Percentiles rank a stretch among this genome's conserved stretches.
Conservation (phyloP, 64 coral and sea anemone genomes). For the Dendronephthya gigantea region DNA sequence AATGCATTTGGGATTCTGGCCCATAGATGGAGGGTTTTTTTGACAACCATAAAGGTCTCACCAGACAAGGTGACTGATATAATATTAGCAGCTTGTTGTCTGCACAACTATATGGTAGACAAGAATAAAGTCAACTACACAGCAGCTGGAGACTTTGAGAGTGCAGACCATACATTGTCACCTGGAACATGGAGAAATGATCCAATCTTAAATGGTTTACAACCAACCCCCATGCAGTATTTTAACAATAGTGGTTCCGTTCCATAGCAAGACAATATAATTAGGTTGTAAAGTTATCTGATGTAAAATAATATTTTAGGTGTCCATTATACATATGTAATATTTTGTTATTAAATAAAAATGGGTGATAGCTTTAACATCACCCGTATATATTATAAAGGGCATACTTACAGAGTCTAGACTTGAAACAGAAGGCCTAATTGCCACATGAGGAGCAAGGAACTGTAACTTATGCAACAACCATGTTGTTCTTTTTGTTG, state of each 20-base stretch:
- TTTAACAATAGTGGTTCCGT: neutral
- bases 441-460: neutral
- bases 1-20: conserved; percentile 14
- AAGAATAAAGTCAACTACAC: neutral
- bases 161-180: neutral
- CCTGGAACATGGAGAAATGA: neutral
- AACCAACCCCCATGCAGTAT: neutral
- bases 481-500: neutral
- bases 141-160: neutral
- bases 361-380: too few relatives aligned
- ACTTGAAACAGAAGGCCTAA: neutral
- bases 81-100: neutral
- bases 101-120: conserved; percentile 4
- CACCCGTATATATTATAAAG: neutral
- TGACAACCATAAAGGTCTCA: neutral
- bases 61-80: neutral
- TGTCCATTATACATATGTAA: too few relatives aligned
- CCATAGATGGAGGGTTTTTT: neutral
- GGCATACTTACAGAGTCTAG: neutral
- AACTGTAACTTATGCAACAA: neutral
- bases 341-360: too few relatives aligned
- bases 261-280: neutral
- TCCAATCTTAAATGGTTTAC: neutral
- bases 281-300: too few relatives aligned
- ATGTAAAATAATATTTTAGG: neutral